phyloP scores from a whole-genome alignment of 1,140 invertebrate species.

The Euschistus heros region DNA sequence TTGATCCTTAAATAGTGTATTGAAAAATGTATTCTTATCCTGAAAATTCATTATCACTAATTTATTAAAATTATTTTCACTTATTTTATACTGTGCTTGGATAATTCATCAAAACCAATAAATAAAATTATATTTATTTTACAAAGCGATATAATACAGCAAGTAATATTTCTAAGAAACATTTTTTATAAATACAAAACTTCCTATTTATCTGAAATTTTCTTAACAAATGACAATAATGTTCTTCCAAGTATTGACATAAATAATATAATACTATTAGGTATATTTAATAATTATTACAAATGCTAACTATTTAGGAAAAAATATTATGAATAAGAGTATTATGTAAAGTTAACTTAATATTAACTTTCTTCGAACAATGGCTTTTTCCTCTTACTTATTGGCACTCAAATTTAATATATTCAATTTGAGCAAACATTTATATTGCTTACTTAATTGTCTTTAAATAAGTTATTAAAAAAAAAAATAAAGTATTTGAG shows the following conservation, averaged over 20 bases:
- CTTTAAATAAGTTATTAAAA: neutral
- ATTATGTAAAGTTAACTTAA: neutral
- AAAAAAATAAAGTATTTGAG: slow-evolving; percentile 3
- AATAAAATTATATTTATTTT: no score
- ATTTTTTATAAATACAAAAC: no score
- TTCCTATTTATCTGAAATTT: no score
- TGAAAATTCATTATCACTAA: no score
- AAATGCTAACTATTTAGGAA: neutral
- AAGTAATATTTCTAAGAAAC: no score
- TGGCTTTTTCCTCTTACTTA: neutral
- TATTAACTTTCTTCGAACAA: neutral
- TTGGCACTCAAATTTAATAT: slow-evolving; percentile 5
- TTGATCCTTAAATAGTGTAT: no score
- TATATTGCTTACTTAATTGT: slow-evolving; percentile 21
- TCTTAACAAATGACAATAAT: no score
- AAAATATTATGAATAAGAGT: neutral
- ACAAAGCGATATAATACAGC: no score
- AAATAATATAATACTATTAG: neutral
- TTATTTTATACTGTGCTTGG: no score
- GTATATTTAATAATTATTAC: neutral
- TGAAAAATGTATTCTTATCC: no score
- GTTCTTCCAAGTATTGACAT: neutral
- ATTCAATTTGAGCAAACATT: slow-evolving; percentile 5
- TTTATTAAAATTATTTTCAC: no score
- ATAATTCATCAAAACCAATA: no score